Evolutionary conservation across 2,797 vertebrate genomes (phyloP), one percentile per base, ranked within the genome.

Genomic region (Sebastes alutus): DNA sequence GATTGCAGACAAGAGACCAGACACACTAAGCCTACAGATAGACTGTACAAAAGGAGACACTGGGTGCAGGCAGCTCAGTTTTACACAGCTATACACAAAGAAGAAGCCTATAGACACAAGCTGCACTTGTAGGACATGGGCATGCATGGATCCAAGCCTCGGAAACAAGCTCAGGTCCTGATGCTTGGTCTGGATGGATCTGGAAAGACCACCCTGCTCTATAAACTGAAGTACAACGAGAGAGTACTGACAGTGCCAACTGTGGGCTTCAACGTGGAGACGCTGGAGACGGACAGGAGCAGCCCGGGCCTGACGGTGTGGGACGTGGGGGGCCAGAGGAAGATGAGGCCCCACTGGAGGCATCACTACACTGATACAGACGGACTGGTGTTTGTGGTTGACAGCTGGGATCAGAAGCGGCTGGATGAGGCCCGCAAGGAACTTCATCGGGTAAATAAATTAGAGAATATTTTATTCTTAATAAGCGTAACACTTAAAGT

Each of bases 231-330:
- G 90, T 95, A 95, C 23, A 74, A 96, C 1, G 92, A 93, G 86
- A 89, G 81, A 4, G 95, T 97, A 81, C 92, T 96, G 83, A 98
- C 97, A 0, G 96, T 96, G 64, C 97, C 97, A 0, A 98, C 97
- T 0, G 94, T 98, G 30, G 97, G 97, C 29, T 99, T 99, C 90
- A 98, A 98, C 0, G 98, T 99, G 80, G 98, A 99, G 71, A 97
- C 96, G 89, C 90, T 99, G 2, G 95, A 98, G 65, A 90, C 89
- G 0, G 88, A 89, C 76, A 93, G 93, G 27, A 91, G 79, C 84
- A 59, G 85, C 88, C 93, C 85, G 0, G 77, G 82, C 0, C 60
- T 99, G 88, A 98, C 96, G 0, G 83, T 99, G 74, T 99, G 98
- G 98, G 98, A 99, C 7, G 92, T 99, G 1, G 98, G 98, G 23